Percentiles rank a stretch among this genome's conserved stretches.
These are phyloP conservation scores for Lasioglossum figueresi DNA, from an alignment of 2,888 invertebrate species.

Conservation along the genomic window DNA sequence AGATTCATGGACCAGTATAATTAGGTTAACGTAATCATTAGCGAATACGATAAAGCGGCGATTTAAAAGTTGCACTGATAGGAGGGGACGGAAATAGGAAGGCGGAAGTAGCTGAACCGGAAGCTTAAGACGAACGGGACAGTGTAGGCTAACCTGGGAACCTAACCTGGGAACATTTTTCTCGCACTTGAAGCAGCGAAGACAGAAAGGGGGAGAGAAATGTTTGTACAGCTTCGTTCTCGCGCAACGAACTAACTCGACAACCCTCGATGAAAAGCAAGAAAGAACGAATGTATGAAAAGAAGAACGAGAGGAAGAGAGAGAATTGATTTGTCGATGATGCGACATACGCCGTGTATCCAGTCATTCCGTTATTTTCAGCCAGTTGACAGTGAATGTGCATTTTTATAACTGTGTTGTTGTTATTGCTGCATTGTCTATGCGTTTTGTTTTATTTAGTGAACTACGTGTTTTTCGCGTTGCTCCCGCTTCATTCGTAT, in stretches of 20 bases:
- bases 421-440: constrained; percentile 76
- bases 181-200: background rate
- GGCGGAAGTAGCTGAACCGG: constrained; percentile 47
- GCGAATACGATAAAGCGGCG: constrained; percentile 53
- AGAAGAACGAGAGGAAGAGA: background rate
- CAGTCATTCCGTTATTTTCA: constrained; percentile 68
- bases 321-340: constrained; percentile 2
- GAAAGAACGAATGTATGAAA: background rate
- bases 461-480: constrained; percentile 57
- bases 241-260: constrained; percentile 34
- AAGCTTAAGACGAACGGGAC: constrained; percentile 11
- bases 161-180: background rate
- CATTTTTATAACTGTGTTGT: constrained; percentile 78
- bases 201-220: background rate
- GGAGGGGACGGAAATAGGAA: constrained; percentile 48
- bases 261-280: constrained; percentile 8
- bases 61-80: constrained; percentile 33
- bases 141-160: constrained; percentile 1
- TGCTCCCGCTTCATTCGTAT: constrained; percentile 59
- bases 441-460: constrained; percentile 69
- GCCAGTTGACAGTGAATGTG: constrained; percentile 58
- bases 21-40: constrained; percentile 36
- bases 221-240: constrained; percentile 37
- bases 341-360: constrained; percentile 34
- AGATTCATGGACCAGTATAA: constrained; percentile 54